Conservation (phyloP, 2,797 vertebrate genomes). For the Enoplosus armatus region DNA sequence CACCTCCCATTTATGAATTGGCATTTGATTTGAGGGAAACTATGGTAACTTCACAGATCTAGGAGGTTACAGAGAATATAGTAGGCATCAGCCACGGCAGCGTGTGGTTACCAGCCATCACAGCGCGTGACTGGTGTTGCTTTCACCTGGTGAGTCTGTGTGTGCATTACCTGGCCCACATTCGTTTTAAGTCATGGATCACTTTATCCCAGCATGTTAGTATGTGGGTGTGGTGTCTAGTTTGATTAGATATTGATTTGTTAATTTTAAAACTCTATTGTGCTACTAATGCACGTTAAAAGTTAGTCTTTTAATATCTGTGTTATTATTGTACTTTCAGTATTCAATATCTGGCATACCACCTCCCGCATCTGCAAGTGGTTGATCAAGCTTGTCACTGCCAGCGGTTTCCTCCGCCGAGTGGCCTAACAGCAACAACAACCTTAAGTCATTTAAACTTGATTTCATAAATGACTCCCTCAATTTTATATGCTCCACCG, state of each 20-base stretch:
- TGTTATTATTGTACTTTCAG: slow-evolving; percentile 23
- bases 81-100: too few species aligned
- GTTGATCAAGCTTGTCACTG: slow-evolving; percentile 35
- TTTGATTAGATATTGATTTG: not conserved
- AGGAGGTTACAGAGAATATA: not conserved
- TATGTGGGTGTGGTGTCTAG: too few species aligned
- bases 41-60: not conserved
- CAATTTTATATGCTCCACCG: not conserved
- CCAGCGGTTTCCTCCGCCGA: slow-evolving; percentile 21
- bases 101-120: too few species aligned
- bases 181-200: too few species aligned
- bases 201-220: too few species aligned
- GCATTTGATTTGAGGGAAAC: not conserved
- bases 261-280: slow-evolving; percentile 7
- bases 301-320: slow-evolving; percentile 9
- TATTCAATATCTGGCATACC: slow-evolving; percentile 40
- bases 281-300: not conserved
- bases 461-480: not conserved
- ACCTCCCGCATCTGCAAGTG: slow-evolving; percentile 29
- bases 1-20: not conserved
- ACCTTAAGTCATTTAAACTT: slow-evolving; percentile 23
- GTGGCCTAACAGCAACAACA: slow-evolving; percentile 47
- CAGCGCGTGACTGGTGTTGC: too few species aligned
- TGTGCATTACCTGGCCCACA: too few species aligned
- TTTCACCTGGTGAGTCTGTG: too few species aligned